Evolutionary conservation across 2,797 vertebrate species (phyloP), one percentile per base, ranked within the genome.

Genomic region (Microctenopoma lineatum): DNA sequence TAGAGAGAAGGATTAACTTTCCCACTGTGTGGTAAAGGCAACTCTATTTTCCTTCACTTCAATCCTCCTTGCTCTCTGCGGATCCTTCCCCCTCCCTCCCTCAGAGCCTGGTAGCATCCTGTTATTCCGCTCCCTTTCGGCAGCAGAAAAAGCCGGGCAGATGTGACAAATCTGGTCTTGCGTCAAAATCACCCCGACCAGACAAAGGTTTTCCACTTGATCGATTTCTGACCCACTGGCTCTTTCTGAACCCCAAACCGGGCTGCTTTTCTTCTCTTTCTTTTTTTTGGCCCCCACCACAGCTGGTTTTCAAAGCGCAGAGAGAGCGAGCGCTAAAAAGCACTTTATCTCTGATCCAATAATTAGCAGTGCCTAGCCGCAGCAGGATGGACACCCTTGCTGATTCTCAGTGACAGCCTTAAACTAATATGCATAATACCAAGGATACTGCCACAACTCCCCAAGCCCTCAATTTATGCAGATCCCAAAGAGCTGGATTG

Each of bases 381-480:
- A 81, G 80, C 81, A 70, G 89, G 92, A 94, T 87, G 90, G 92
- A 92, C 89, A 89, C 89, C 90, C 87, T 85, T 67, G 70, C 90
- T 93, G 93, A 94, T 93, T 92, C 90, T 86, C 87, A 84, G 91
- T 94, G 92, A 93, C 92, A 94, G 90, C 92, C 92, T 93, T 91
- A 93, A 93, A 90, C 89, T 92, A 92, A 93, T 93, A 94, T 94
- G 90, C 92, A 94, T 94, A 93, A 94, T 93, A 90, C 91, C 83
- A 79, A 83, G 90, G 90, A 93, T 90, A 90, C 88, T 89, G 90
- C 89, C 85, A 77, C 90, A 89, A 89, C 84, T 82, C 90, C 88
- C 81, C 89, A 71, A 92, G 89, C 91, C 86, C 78, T 90, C 92
- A 94, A 93, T 94, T 92, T 94, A 95, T 94, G 93, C 91, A 94